Evolutionary conservation across 2,888 invertebrate genomes (phyloP), one percentile per base, ranked within the genome.

Genomic region (Conops quadrifasciatus): DNA sequence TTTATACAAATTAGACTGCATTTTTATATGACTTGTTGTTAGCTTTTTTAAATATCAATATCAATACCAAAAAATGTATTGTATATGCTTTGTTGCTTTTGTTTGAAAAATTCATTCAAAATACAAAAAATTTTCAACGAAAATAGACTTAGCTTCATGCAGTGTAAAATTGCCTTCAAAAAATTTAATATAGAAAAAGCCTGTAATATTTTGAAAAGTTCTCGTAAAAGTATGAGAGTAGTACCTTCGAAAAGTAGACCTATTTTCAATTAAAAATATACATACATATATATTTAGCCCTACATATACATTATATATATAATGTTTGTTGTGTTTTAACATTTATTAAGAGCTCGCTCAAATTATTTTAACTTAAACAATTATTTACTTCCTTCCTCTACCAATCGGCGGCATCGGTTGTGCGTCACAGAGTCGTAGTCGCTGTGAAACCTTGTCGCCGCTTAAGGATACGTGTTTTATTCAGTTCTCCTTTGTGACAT

Each of bases 361-460:
- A 51, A 24, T 19, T n/a, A 24, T 19, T 19, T 53, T 19, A 53
- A 53, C 53, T 53, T 53, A 24, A 53, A 53, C 24, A 53, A 53
- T 53, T 3, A 49, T 19, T 5, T 11, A 15, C 49, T 3, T 49
- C 49, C 49, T 11, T 19, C 49, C 19, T 16, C 71, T 75, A 78
- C 71, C 76, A 76, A 53, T 73, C 70, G 45, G 74, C 63, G 28
- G 75, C 74, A 47, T 67, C 51, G 15, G 78, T 77, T 47, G 88
- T 87, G 84, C 89, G 91, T 87, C 92, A 91, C 79, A 92, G 91
- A 76, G 92, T 92, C 24, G 91, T 91, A 16, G 89, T 88, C 21
- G 89, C 88, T 30, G 88, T 88, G 78, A 89, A 89, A 77, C 89
- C 89, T 80, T 89, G 89, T 62, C 89, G 85, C 24, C 89, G 81